phyloP scores from a whole-genome alignment of 2,797 vertebrate species.

The Pseudochromis fuscus region DNA sequence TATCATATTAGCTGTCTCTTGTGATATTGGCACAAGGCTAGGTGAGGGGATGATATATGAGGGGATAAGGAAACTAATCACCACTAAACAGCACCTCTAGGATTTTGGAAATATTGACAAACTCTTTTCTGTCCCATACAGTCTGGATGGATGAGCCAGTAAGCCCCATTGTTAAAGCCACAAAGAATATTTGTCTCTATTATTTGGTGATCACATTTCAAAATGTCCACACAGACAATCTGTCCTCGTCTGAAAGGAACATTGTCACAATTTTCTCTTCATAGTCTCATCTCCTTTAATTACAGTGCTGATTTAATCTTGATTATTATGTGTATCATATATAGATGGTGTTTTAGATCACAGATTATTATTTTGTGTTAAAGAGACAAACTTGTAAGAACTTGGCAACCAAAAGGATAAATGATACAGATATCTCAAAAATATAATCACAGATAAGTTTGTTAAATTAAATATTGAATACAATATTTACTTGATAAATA shows the following conservation, averaged over 20 bases:
- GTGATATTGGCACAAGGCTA: conserved; percentile 41
- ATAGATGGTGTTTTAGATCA: not conserved
- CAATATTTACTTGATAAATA: not conserved
- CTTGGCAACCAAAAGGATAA: not conserved
- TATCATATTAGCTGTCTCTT: conserved; percentile 67
- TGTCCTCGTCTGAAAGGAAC: conserved; percentile 34
- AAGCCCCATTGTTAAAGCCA: conserved; percentile 47
- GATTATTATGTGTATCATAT: not conserved
- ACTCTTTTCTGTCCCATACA: conserved; percentile 43
- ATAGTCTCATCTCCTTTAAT: conserved; percentile 39
- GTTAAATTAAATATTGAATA: not conserved
- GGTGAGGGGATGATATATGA: conserved; percentile 57
- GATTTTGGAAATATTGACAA: conserved; percentile 66
- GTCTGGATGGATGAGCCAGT: conserved; percentile 48
- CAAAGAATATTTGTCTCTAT: conserved; percentile 56
- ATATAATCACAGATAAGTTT: not conserved
- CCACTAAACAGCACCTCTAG: conserved; percentile 62
- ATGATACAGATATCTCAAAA: not conserved
- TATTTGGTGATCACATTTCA: conserved; percentile 56
- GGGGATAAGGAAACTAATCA: conserved; percentile 61
- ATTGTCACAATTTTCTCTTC: conserved; percentile 36
- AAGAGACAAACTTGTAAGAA: not conserved
- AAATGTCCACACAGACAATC: conserved; percentile 61
- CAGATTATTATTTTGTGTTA: not conserved
- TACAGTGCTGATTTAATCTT: not conserved